Base-by-base conservation (phyloP, 2,797 vertebrate genomes). In the Lutjanus campechanus region DNA sequence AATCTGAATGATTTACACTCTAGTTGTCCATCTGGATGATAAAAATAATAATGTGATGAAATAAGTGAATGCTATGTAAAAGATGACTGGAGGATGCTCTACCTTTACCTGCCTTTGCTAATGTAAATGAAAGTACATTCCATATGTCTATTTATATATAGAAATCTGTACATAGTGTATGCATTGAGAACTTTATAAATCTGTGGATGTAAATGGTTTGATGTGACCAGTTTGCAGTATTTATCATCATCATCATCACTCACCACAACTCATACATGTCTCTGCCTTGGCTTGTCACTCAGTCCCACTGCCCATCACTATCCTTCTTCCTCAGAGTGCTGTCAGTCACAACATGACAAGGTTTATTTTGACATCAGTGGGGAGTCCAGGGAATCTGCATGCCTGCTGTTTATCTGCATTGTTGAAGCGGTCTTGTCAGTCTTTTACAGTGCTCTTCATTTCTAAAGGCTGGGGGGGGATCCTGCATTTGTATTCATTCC, bases 121-220 rank as follows among this genome's bases (percentile, higher is more conserved):
- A 85, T 95, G 91, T 94, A 93, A 92, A 94, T 93, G 56, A 93
- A 91, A 86, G 44, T 89, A 96, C 95, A 96, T 96, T 96, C 95
- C 95, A 90, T 85, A 36, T 87, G 76, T 88, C 71, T 90, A 85
- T 91, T 85, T 92, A 85, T 92, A 79, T 67, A 79, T 53, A 88
- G 25, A 89, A 67, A 73, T 71, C 73, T 92, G 90, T 91, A 90
- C 64, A 91, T 88, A 89, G 20, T 83, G 87, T 91, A 91, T 90
- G 89, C 88, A 71, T 82, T 84, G 63, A 92, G 72, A 93, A 85
- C 87, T 95, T 95, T 95, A 92, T 95, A 93, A 95, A 91, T 87
- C 86, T 83, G 64, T 92, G 88, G 93, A 85, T 94, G 90, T 92
- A 81, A 90, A 90, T 87, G 69, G 73, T 91, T 90, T 89, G 77